Conservation (phyloP, 2,888 invertebrate genomes). For the Lasioglossum figueresi region DNA sequence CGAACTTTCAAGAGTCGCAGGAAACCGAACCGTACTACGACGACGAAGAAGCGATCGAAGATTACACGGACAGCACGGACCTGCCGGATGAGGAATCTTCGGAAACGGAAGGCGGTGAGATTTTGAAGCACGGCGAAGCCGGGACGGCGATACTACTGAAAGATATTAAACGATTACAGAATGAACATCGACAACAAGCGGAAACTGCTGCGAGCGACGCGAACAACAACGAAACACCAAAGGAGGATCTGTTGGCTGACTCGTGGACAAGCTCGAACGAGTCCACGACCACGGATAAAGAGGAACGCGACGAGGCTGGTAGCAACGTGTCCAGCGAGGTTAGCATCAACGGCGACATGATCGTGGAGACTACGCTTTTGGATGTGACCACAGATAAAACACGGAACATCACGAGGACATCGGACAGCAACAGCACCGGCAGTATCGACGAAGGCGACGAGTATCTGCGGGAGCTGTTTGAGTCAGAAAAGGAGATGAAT, state of each 20-base stretch:
- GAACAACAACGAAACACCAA: constrained; percentile 16
- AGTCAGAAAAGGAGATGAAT: not conserved
- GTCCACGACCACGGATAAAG: constrained; percentile 23
- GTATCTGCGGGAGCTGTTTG: constrained; percentile 43
- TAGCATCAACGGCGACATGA: constrained; percentile 75
- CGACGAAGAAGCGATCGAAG: constrained; percentile 67
- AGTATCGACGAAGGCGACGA: constrained; percentile 21
- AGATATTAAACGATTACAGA: constrained; percentile 34
- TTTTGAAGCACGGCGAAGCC: constrained; percentile 78
- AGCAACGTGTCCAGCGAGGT: constrained; percentile 76
- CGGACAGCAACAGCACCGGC: constrained; percentile 13
- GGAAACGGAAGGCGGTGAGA: constrained; percentile 73
- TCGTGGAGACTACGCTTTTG: constrained; percentile 76
- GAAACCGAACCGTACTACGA: constrained; percentile 65
- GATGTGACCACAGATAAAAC: constrained; percentile 69
- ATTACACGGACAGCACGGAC: constrained; percentile 62
- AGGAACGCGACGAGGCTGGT: constrained; percentile 60
- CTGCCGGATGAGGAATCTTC: constrained; percentile 74
- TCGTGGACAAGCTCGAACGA: constrained; percentile 49
- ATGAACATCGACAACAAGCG: constrained; percentile 24
- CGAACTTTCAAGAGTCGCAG: constrained; percentile 29
- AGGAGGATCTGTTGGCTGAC: constrained; percentile 14
- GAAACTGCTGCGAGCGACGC: constrained; percentile 14
- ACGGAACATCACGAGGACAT: constrained; percentile 51
- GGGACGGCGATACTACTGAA: constrained; percentile 74